Evolutionary conservation across 1,140 invertebrate genomes (phyloP), one percentile per base, ranked within the genome.

Genomic region (Pemphigus obesinymphae): DNA sequence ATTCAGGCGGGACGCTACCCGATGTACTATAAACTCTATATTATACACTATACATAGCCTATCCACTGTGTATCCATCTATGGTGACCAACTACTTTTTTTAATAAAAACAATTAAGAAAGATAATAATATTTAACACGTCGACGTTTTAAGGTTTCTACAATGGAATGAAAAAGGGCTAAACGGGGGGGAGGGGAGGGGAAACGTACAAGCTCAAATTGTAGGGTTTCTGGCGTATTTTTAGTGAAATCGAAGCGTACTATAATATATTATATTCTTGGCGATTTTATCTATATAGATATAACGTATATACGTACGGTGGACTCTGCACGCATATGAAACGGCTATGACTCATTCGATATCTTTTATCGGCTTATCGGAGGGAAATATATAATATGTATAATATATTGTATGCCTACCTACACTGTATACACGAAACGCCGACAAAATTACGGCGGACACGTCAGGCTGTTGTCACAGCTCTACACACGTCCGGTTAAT

Each of bases 401-500:
- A n/a, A n/a, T 50, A 50, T 50, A 50, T n/a, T 20, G 20, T 50
- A 50, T 50, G n/a, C n/a, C 43, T 45, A 58, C 8, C 53, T 26
- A 26, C 53, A 61, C 58, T 29, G 8, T 29, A 61, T 31, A 61
- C 31, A 63, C 23, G 45, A 75, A 75, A 75, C 72, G 48, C 45
- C 45, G 31, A n/a, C 23, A 50, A n/a, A n/a, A n/a, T n/a, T n/a
- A n/a, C n/a, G n/a, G n/a, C n/a, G n/a, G n/a, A n/a, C n/a, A 75
- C 72, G 72, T 50, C 48, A 75, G 72, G 10, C 45, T 75, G 72
- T 48, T 75, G 43, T 75, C 72, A n/a, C 43, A 66, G 63, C 31
- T 40, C 37, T 40, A 66, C 20, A 40, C n/a, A 58, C 75, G n/a
- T 23, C 31, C 53, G 31, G 75, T 78, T 55, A 78, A 78, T 78